Evolutionary conservation across 2,113 vertebrate species (phyloP).

Genomic region (Bombycilla garrulus): DNA sequence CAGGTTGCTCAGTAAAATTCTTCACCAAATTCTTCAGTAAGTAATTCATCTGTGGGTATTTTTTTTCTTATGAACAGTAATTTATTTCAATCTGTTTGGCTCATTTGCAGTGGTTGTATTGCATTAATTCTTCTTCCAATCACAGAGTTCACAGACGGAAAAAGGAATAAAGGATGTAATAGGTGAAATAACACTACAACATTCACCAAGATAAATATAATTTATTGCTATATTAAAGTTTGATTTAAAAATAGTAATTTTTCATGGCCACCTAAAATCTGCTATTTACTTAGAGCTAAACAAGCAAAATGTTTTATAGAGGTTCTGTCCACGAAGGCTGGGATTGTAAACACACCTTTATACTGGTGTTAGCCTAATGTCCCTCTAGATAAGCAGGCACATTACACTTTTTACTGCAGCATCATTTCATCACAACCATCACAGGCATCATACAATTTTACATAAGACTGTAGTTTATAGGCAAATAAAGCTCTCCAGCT

Average conservation of each 20-base stretch:
- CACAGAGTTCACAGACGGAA: background rate
- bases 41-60: background rate
- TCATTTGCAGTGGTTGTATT: background rate
- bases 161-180: background rate
- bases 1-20: background rate
- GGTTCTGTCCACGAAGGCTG: background rate
- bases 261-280: background rate
- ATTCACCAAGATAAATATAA: background rate
- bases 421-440: constrained; percentile 5
- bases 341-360: background rate
- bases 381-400: background rate
- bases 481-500: background rate
- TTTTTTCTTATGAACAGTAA: background rate
- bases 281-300: background rate
- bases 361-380: background rate
- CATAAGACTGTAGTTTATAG: background rate
- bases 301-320: background rate
- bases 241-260: background rate
- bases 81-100: background rate
- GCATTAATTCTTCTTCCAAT: background rate
- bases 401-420: background rate
- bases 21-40: background rate
- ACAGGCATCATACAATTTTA: background rate
- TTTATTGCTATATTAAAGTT: background rate
- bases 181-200: background rate